Evolutionary conservation across 2,888 invertebrate genomes (phyloP), one percentile per base, ranked within the genome.

Genomic region (Strigamia transsilvanica): DNA sequence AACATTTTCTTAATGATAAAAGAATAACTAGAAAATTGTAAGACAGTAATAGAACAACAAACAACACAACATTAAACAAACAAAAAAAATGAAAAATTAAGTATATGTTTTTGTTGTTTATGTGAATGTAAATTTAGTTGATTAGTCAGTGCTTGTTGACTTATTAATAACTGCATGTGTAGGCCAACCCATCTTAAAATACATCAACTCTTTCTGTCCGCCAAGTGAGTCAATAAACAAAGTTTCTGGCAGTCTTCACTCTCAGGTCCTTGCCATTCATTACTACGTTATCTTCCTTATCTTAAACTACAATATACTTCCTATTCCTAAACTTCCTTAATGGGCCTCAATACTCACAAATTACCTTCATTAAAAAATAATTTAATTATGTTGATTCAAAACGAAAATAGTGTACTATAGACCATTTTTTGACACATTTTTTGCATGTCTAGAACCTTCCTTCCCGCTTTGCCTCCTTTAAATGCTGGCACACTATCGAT

Each of bases 211-310:
- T 56, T 56, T 56, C 73, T 73, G 32, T 73, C 73, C 73, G 73
- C 73, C 73, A 73, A 73, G 73, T 73, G 73, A 73, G 73, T 73
- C 73, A 73, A 73, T 73, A 73, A 73, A 73, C 73, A 73, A 73
- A 73, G 73, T 73, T 56, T 73, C 73, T 73, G 73, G 73, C 73
- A 73, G 73, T 73, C 73, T 73, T 27, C 73, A 12, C 73, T 73
- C 73, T 23, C 27, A 73, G 73, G 73, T 73, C 73, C 73, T 73
- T 73, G 73, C 73, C 73, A 73, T 73, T 73, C 73, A 73, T 73
- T 73, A 73, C 73, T 32, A 73, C 32, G 73, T 32, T 32, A 73
- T 73, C 73, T 73, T 73, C 73, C 73, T 73, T n/a, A 73, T 73
- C 23, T n/a, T 73, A 32, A 27, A 15, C 73, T 4, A 73, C 32